Evolutionary conservation across 2,113 vertebrate species (phyloP), one percentile per base, ranked within the genome.

Genomic region (Tragelaphus scriptus): DNA sequence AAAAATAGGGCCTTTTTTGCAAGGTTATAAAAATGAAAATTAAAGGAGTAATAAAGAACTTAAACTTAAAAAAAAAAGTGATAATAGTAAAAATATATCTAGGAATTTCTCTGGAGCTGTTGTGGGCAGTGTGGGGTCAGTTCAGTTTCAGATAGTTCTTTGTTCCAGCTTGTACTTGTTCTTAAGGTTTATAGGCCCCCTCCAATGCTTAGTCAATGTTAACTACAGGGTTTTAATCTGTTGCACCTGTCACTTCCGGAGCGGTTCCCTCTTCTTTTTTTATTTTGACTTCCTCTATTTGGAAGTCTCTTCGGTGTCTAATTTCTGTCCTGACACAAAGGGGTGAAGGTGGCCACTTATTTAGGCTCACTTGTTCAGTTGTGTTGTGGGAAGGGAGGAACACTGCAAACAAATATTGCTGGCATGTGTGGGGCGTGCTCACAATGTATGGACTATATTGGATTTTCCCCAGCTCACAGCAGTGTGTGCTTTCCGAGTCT

Each of bases 401-500:
- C 65, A 36, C n/a, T 71, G n/a, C 65, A 36, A 68, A 36, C 17
- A 36, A 36, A 71, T 71, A 21, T 36, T 71, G 65, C 65, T 71
- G 65, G 65, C 4, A 1, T 36, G 9, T 71, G 4, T 21, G n/a
- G 17, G 65, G 17, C 21, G 17, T 71, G 65, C n/a, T 71, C 65
- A 71, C n/a, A 71, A 21, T 71, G 17, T 71, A 36, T 36, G n/a
- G 65, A 36, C 65, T n/a, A 36, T 71, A 71, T 36, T 36, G 65
- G 17, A n/a, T 36, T 36, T 71, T 21, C 65, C 17, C 65, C 65
- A 36, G 65, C 32, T 71, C n/a, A 71, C 65, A 36, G n/a, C 0
- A 2, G 9, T 0, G 0, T 68, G n/a, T 71, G 17, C 17, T 71
- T 36, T 36, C 65, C 0, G 17, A 9, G n/a, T 71, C 4, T 71